Evolutionary conservation across 2,888 invertebrate genomes (phyloP).

Genomic region (Mythimna vitellina): DNA sequence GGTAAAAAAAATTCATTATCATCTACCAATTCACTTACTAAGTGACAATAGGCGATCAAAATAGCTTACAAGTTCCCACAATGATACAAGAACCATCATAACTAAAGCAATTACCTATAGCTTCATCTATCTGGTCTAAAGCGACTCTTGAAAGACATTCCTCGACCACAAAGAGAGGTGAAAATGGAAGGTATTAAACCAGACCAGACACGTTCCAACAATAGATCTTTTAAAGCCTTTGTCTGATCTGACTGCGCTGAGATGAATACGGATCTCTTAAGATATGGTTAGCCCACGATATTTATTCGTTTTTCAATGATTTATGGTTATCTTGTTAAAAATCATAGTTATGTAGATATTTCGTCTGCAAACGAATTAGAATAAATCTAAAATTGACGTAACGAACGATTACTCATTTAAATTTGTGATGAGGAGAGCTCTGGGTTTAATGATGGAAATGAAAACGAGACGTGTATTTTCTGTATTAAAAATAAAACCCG

Average conservation of each 20-base stretch:
- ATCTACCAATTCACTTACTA: conserved; percentile 8
- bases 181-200: conserved; percentile 79
- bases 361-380: conserved; percentile 29
- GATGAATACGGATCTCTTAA: conserved; percentile 64
- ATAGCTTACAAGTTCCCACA: conserved; percentile 28
- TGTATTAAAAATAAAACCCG: conserved; percentile 26
- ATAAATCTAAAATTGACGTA: conserved; percentile 41
- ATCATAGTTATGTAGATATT: conserved; percentile 17
- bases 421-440: neutral
- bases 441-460: conserved; percentile 21
- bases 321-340: conserved; percentile 57
- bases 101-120: conserved; percentile 58
- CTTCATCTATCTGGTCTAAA: conserved; percentile 41
- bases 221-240: conserved; percentile 80
- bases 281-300: conserved; percentile 42
- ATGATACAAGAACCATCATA: conserved; percentile 47
- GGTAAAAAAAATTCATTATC: neutral
- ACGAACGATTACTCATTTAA: conserved; percentile 10
- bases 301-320: conserved; percentile 60
- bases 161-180: conserved; percentile 73
- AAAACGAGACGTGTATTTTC: conserved; percentile 21
- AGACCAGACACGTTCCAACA: conserved; percentile 76
- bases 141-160: conserved; percentile 73
- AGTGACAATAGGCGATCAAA: neutral
- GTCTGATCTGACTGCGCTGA: conserved; percentile 67